Percentiles rank a stretch among this genome's conserved stretches.
These are phyloP conservation scores for Procambarus clarkii DNA, from an alignment of 1,140 invertebrate genomes.

Conservation along the genomic window DNA sequence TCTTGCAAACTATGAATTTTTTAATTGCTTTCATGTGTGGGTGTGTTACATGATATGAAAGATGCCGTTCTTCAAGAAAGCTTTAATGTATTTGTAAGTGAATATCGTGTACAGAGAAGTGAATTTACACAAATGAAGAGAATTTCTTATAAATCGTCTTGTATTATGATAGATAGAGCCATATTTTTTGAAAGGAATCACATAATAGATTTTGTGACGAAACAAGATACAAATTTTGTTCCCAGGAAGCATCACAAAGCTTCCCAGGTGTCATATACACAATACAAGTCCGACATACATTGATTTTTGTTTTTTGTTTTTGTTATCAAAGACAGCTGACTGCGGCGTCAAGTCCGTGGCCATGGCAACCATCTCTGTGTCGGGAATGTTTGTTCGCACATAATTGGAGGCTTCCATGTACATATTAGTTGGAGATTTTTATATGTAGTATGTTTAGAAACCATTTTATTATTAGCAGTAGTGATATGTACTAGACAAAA, in stretches of 20 bases:
- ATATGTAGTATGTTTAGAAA: slow-evolving; percentile 33
- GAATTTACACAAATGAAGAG: not conserved
- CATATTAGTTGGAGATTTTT: slow-evolving; percentile 44
- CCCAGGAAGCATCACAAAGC: not conserved
- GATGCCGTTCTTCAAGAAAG: slow-evolving; percentile 34
- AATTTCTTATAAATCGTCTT: not conserved
- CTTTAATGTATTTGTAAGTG: slow-evolving; percentile 44
- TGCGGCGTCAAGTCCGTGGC: slow-evolving; percentile 27
- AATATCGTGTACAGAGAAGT: not conserved
- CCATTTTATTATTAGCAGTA: slow-evolving; percentile 24
- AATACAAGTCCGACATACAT: not conserved
- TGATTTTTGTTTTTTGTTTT: not conserved
- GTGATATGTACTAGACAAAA: slow-evolving; percentile 33
- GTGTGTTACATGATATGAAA: slow-evolving; percentile 29
- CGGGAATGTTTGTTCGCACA: not conserved
- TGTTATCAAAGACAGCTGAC: slow-evolving; percentile 1
- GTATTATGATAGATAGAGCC: slow-evolving; percentile 1
- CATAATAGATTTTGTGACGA: slow-evolving; percentile 8
- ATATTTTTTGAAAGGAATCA: slow-evolving; percentile 24
- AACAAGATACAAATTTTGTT: not conserved
- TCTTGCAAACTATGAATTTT: not conserved
- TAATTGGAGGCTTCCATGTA: slow-evolving; percentile 46
- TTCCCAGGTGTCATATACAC: not conserved
- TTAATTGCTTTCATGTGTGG: slow-evolving; percentile 4
- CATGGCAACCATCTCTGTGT: not conserved